Evolutionary conservation across 2,113 vertebrate species (phyloP).

Genomic region (chimpanzee (Pan troglodytes)): NHGRI_mPanTro3-v2.1_pri NC_072407.2:129851001-129851500

Average conservation of each 20-base stretch:
- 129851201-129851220: neutral
- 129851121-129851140: neutral
- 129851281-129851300: neutral
- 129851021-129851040: neutral
- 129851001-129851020: neutral
- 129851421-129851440: neutral
- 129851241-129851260: neutral
- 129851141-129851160: neutral
- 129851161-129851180: no score
- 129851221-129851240: neutral
- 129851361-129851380: neutral
- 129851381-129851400: neutral
- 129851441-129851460: neutral
- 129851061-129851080: neutral
- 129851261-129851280: neutral
- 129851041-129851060: neutral
- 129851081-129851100: neutral
- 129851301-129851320: neutral
- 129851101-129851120: neutral
- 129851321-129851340: neutral
- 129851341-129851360: neutral
- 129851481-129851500: neutral
- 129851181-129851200: neutral
- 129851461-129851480: neutral
- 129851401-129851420: neutral